These are phyloP conservation scores for Pammene aurita DNA, from an alignment of 2,888 invertebrate species.

Conservation along the genomic window DNA sequence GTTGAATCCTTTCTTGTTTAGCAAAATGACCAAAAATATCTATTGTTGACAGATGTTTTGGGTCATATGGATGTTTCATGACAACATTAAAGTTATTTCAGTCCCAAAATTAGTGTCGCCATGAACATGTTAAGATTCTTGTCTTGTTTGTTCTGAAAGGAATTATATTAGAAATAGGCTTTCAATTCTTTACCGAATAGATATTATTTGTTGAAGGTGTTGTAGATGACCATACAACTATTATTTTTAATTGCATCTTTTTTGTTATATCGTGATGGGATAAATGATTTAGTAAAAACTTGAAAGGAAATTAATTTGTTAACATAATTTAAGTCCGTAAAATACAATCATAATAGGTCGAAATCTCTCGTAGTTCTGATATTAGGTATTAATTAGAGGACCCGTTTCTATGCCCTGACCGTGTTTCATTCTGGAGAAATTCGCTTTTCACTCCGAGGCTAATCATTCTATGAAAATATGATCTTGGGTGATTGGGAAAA, in stretches of 20 bases:
- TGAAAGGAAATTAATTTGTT: constrained; percentile 9
- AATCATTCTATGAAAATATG: too few relatives aligned
- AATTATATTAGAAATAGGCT: constrained; percentile 14
- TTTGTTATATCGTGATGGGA: not conserved
- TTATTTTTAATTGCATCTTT: not conserved
- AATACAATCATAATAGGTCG: too few relatives aligned
- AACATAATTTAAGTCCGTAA: constrained; percentile 1
- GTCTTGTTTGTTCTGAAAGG: constrained; percentile 23
- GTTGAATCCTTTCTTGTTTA: constrained; percentile 5
- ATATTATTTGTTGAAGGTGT: not conserved
- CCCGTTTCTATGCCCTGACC: too few relatives aligned
- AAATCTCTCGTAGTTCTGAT: too few relatives aligned
- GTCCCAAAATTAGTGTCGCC: constrained; percentile 12
- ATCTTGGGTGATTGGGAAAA: too few relatives aligned
- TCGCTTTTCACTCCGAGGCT: too few relatives aligned
- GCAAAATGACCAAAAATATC: constrained; percentile 23
- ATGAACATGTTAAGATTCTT: constrained; percentile 15
- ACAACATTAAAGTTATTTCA: constrained; percentile 6
- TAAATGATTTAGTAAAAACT: constrained; percentile 4
- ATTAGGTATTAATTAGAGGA: too few relatives aligned
- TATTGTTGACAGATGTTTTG: constrained; percentile 11
- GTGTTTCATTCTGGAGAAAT: too few relatives aligned
- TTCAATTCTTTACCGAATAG: constrained; percentile 15
- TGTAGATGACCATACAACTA: too few relatives aligned
- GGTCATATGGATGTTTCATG: not conserved